phyloP scores from a whole-genome alignment of 2,888 invertebrate genomes.

The Lasioglossum calceatum region DNA sequence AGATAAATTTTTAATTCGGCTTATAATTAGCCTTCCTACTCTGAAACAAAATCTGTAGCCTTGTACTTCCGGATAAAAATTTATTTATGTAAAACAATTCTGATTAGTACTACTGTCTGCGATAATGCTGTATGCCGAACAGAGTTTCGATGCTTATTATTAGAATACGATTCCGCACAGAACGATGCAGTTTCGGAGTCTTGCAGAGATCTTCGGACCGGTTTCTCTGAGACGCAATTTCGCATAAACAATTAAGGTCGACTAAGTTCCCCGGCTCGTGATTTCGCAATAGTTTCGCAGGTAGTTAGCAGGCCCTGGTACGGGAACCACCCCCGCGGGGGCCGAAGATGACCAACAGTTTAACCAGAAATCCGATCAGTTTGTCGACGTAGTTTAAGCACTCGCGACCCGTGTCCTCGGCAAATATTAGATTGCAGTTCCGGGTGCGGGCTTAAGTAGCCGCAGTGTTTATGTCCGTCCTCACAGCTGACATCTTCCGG shows the following conservation, averaged over 20 bases:
- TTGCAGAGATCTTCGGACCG: conserved; percentile 3
- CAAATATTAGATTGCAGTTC: conserved; percentile 55
- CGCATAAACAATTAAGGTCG: conserved; percentile 62
- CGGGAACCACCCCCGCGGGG: conserved; percentile 45
- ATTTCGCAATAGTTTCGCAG: conserved; percentile 64
- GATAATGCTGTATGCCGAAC: too few species aligned
- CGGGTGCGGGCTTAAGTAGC: conserved; percentile 36
- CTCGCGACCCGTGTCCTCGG: conserved; percentile 20
- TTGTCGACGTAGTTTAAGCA: conserved; percentile 61
- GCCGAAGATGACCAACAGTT: conserved; percentile 68
- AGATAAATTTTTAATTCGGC: too few species aligned
- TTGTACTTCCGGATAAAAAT: too few species aligned
- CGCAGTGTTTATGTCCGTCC: conserved; percentile 37
- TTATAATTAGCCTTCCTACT: too few species aligned
- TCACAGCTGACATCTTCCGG: neutral
- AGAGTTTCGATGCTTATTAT: too few species aligned
- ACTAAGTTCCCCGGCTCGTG: conserved; percentile 55
- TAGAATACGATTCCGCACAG: neutral
- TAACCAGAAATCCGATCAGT: conserved; percentile 71
- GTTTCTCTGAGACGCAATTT: conserved; percentile 43
- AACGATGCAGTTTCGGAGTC: neutral
- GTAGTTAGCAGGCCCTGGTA: conserved; percentile 56
- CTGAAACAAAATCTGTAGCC: too few species aligned
- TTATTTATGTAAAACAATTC: too few species aligned
- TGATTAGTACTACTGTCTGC: too few species aligned